Evolutionary conservation across 1,140 invertebrate genomes (phyloP).

Genomic region (Prorops nasuta): DNA sequence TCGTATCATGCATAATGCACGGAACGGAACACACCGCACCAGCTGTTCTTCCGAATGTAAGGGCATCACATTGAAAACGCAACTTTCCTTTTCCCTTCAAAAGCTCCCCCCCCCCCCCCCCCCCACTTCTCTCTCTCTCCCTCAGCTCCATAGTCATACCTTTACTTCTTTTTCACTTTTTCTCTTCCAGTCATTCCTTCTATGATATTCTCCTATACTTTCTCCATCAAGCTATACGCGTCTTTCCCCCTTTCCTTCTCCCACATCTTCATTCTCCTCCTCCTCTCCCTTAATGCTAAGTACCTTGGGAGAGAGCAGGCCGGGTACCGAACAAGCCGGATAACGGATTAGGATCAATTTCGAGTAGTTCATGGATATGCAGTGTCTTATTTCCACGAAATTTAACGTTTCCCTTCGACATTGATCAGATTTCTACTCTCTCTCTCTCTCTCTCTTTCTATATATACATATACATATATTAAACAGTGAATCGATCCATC

Average conservation of each 20-base stretch:
- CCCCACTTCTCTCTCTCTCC: slow-evolving; percentile 3
- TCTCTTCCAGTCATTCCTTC: slow-evolving; percentile 23
- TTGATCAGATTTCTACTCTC: too few species aligned
- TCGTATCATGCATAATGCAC: slow-evolving; percentile 43
- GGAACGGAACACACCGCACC: slow-evolving; percentile 30
- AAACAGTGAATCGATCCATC: too few species aligned
- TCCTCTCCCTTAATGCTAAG: slow-evolving; percentile 44
- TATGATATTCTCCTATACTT: slow-evolving; percentile 19
- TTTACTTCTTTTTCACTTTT: slow-evolving; percentile 12
- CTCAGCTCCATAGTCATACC: too few species aligned
- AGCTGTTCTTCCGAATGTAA: slow-evolving; percentile 37
- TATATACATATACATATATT: too few species aligned
- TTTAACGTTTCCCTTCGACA: too few species aligned
- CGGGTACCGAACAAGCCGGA: slow-evolving; percentile 50
- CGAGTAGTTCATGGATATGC: slow-evolving; percentile 46
- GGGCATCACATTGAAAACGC: slow-evolving; percentile 25
- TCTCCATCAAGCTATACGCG: slow-evolving; percentile 7
- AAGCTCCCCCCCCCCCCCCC: not conserved
- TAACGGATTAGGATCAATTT: slow-evolving; percentile 56
- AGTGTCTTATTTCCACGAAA: slow-evolving; percentile 38
- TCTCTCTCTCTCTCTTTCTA: too few species aligned
- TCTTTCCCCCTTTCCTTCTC: slow-evolving; percentile 9
- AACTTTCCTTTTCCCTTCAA: slow-evolving; percentile 5
- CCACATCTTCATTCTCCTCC: slow-evolving; percentile 24
- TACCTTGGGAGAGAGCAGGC: slow-evolving; percentile 54